Evolutionary conservation across 2,888 invertebrate genomes (phyloP), one percentile per base, ranked within the genome.

Genomic region (Torymus auratus): DNA sequence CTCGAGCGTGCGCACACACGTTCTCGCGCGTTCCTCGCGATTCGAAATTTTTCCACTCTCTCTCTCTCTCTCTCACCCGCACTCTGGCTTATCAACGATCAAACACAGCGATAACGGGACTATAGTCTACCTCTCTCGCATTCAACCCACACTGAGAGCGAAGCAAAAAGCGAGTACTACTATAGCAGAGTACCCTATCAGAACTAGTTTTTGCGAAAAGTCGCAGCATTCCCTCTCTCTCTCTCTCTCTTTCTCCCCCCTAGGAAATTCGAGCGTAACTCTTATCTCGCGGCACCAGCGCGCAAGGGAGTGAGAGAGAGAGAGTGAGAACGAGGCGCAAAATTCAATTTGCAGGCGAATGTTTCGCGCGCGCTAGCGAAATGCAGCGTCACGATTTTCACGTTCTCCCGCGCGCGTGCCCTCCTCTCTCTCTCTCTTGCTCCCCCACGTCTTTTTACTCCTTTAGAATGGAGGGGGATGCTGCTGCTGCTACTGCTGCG

Each of bases 41-140:
- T 10, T 55, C 55, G 84, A 85, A 86, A 71, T 65, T 86, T 87
- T 86, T 86, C 81, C 83, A 82, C 65, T 13, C 10, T 0, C 52
- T 13, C 1, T 14, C n/a, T 14, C n/a, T 20, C 67, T 58, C 58
- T 20, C 7, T 41, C 10, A 0, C 52, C 15, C 1, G 10, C 7
- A 20, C 69, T 58, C 58, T 17, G 80, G 76, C 82, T 86, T 88
- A 88, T 88, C 87, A 85, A 64, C 82, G 84, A 86, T 86, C 83
- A 88, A 88, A 88, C 84, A 88, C 84, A 88, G 76, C 81, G 86
- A 88, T 87, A 86, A 87, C 82, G 69, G 71, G 60, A 41, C 41
- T 41, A 41, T 41, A 41, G 41, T 41, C 41, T 41, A 41, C 82
- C 72, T 74, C 41, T 55, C 69, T 14, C 23, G 62, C 41, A 12